Percentiles rank a stretch among this genome's conserved stretches.
These are phyloP conservation scores for Grammomys dolichurus DNA, from an alignment of 2,113 vertebrate genomes.

Conservation along the genomic window DNA sequence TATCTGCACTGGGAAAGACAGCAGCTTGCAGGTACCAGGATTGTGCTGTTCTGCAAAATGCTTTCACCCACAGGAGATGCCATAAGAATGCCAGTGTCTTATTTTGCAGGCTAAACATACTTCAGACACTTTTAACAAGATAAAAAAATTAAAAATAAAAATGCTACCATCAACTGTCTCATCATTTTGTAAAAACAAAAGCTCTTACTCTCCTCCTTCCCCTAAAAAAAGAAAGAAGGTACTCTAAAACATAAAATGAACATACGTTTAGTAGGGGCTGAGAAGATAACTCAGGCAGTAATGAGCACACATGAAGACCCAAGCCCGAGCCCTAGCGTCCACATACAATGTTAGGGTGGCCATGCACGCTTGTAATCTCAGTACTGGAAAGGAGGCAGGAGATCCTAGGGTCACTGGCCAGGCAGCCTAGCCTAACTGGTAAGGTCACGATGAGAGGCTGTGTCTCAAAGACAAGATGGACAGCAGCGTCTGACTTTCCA, in stretches of 20 bases:
- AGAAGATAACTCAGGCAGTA: neutral
- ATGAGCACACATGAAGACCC: neutral
- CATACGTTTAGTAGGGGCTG: neutral
- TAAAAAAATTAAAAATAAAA: neutral
- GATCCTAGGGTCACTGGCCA: neutral
- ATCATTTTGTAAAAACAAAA: neutral
- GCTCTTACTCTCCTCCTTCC: neutral
- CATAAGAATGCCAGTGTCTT: neutral
- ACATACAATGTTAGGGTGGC: neutral
- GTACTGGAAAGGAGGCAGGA: neutral
- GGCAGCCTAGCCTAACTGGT: neutral
- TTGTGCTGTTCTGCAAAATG: neutral
- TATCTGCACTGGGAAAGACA: neutral
- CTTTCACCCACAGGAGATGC: neutral
- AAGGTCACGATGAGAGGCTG: neutral
- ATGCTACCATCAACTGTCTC: neutral
- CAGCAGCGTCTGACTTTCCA: neutral
- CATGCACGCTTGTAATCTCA: neutral
- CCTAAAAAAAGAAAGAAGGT: neutral
- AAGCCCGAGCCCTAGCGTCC: neutral
- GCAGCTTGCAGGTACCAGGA: neutral
- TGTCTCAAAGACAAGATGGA: neutral
- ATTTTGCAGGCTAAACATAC: neutral
- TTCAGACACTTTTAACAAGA: conserved; percentile 39
- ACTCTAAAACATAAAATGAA: neutral